These are phyloP conservation scores for Rhamnusium bicolor DNA, from an alignment of 2,888 invertebrate species.

Conservation along the genomic window DNA sequence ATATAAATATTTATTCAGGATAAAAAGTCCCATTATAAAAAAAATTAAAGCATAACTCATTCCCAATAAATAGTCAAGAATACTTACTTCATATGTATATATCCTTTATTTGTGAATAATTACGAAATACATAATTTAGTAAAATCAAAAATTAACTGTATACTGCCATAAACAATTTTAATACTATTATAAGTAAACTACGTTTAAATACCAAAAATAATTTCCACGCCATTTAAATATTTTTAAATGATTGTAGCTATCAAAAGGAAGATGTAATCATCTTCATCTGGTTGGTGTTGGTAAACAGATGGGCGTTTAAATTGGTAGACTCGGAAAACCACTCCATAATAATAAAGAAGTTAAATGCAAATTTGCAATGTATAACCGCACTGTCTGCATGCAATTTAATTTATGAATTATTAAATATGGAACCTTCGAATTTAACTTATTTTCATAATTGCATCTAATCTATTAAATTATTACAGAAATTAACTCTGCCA, in stretches of 20 bases:
- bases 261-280: conserved; percentile 48
- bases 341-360: conserved; percentile 68
- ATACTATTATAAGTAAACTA: conserved; percentile 8
- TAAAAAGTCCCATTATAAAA: too few relatives aligned
- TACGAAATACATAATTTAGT: background rate
- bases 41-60: background rate
- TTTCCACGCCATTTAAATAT: conserved; percentile 50
- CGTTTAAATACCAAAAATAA: conserved; percentile 50
- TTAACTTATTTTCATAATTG: conserved; percentile 16
- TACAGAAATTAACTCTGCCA: background rate
- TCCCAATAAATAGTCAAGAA: background rate
- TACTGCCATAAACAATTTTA: conserved; percentile 18
- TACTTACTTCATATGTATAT: background rate
- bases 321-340: conserved; percentile 58
- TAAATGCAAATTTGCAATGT: conserved; percentile 62
- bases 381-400: conserved; percentile 17
- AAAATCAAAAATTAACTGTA: conserved; percentile 3
- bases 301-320: conserved; percentile 66
- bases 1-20: too few relatives aligned
- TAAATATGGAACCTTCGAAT: conserved; percentile 14
- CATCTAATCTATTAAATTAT: conserved; percentile 1
- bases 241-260: conserved; percentile 42
- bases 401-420: conserved; percentile 13
- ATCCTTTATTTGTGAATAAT: conserved; percentile 11
- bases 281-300: conserved; percentile 59